Conservation (phyloP, 2,797 vertebrate species). For the Pangasius djambal region DNA sequence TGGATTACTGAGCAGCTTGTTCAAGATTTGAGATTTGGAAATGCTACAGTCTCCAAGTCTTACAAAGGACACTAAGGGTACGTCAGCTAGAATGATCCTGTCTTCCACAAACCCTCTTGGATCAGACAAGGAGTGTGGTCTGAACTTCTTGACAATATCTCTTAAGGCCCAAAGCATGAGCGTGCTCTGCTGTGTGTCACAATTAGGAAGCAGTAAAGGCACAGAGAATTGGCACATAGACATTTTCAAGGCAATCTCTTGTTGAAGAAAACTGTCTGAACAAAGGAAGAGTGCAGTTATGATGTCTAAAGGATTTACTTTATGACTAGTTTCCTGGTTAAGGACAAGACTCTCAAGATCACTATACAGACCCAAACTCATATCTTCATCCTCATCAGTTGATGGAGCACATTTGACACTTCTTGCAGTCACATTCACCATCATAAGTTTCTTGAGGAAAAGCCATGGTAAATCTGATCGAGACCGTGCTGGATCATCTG, state of each 20-base stretch:
- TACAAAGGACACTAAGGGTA: conserved; percentile 73
- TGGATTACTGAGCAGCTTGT: conserved; percentile 74
- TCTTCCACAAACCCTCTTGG: conserved; percentile 73
- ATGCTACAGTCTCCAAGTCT: conserved; percentile 68
- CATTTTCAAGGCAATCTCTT: conserved; percentile 82
- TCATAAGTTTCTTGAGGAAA: conserved; percentile 71
- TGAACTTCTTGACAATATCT: conserved; percentile 78
- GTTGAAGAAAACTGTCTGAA: conserved; percentile 78
- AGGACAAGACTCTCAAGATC: conserved; percentile 21
- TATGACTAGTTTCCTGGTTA: background rate
- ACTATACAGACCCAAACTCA: background rate
- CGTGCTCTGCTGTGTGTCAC: conserved; percentile 62
- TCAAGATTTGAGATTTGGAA: conserved; percentile 82
- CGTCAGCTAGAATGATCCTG: conserved; percentile 64
- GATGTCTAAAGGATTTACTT: conserved; percentile 73
- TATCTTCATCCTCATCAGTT: conserved; percentile 13
- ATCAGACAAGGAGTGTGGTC: conserved; percentile 68
- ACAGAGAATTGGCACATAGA: conserved; percentile 85
- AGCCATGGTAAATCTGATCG: conserved; percentile 63
- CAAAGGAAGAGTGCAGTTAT: conserved; percentile 79
- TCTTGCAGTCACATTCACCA: conserved; percentile 71
- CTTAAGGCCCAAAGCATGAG: conserved; percentile 84
- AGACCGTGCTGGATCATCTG: conserved; percentile 54
- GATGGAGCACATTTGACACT: conserved; percentile 42
- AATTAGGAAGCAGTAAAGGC: conserved; percentile 76